Base-by-base conservation (phyloP, 2,113 vertebrate species). In the Lathamus discolor region DNA sequence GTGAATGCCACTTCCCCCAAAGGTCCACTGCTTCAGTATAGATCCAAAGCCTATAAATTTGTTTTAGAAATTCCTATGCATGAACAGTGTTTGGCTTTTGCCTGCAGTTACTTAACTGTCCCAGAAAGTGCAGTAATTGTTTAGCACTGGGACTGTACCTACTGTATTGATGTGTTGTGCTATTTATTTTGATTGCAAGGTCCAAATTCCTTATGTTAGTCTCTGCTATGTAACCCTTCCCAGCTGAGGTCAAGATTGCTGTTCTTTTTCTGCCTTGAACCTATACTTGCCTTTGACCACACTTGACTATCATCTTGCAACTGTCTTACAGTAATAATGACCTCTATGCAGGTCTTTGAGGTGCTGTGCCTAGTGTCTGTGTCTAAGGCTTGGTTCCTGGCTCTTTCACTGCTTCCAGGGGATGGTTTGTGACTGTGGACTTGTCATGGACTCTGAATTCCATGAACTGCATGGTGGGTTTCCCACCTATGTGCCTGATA, bases 371-470 rank as follows among this genome's bases (percentile, higher is more conserved):
- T 24, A 29, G 28, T 44, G 59, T 67, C 46, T 91, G 72, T 70
- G 49, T 11, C 4, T 22, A 54, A 31, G 68, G 23, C 57, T 76
- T 75, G 67, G 27, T 64, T 95, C 39, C 78, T 59, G 83, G 72
- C 43, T 69, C 28, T 39, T 43, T 62, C 55, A 6, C 73, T 72
- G n/a, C 88, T 90, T 81, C 74, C 64, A 54, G 84, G 51, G 57
- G 48, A 83, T 74, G 49, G 49, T 82, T 78, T 51, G 7, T 55
- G 77, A 35, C 19, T 46, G 11, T 20, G 62, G 57, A 44, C 10
- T 78, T 90, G 57, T 86, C 54, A 44, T 5, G 10, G 62, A 20
- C 33, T 91, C 83, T 39, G 78, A 90, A 85, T 87, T 96, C 72
- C 28, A 22, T 64, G 55, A 76, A 24, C 19, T 44, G 27, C 39